Evolutionary conservation across 1,140 invertebrate genomes (phyloP).

Genomic region (Brachionus paranguensis): DNA sequence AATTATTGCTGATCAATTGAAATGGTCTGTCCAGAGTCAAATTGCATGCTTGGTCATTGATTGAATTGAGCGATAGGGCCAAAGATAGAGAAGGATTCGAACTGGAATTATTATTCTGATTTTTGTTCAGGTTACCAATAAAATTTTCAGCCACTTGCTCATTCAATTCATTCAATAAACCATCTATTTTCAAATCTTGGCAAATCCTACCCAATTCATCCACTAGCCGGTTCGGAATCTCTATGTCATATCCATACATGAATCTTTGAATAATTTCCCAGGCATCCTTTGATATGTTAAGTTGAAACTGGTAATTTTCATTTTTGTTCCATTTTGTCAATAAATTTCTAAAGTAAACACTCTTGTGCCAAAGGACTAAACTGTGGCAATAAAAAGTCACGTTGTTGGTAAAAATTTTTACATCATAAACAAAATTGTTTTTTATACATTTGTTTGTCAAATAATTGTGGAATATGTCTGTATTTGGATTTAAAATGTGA

Average conservation of each 20-base stretch:
- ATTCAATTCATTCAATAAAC: not conserved
- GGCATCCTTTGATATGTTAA: not conserved
- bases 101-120: not conserved
- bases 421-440: constrained; percentile 1
- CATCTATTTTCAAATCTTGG: not conserved
- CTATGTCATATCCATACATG: not conserved
- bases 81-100: not conserved
- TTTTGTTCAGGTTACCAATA: not conserved
- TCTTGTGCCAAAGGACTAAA: not conserved
- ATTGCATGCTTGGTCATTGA: not conserved
- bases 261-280: constrained; percentile 27
- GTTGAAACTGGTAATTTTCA: not conserved
- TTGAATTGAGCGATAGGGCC: not conserved
- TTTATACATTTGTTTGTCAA: not conserved
- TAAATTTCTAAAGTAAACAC: constrained; percentile 4
- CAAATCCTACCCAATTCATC: not conserved
- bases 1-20: not conserved
- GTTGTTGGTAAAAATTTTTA: not conserved
- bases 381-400: not conserved
- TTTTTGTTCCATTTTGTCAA: not conserved
- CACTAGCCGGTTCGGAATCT: not conserved
- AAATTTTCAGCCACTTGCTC: not conserved
- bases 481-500: not conserved
- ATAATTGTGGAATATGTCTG: not conserved
- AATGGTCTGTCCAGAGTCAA: not conserved